Base-by-base conservation (phyloP, 1,140 invertebrate species). In the Calephelis virginiensis region DNA sequence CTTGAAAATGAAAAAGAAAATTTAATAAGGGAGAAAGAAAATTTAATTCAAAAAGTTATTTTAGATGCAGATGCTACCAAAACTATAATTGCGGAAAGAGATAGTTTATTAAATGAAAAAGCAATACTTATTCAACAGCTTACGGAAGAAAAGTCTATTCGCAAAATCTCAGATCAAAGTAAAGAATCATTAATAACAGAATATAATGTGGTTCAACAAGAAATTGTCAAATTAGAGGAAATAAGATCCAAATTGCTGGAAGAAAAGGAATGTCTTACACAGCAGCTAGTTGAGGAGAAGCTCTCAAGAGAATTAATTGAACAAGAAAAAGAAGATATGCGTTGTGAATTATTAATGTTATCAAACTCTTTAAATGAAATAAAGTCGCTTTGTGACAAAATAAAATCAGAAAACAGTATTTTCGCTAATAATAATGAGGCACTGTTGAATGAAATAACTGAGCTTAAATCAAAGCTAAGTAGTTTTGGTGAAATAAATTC, bases 251-350 rank as follows among this genome's bases (percentile, higher is more conserved):
- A 37, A 28, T 59, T 80, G 43, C 6, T 65, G 10, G 59, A 78
- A 47, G 74, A 74, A 70, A 81, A 72, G 59, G 77, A 76, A 66
- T 78, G 71, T 59, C 68, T 82, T 4, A 74, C 67, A 0, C 74
- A 81, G 60, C 73, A 81, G 59, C 63, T 81, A 10, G 49, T 77
- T 6, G 74, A 78, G 68, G 75, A 79, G 64, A 69, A 66, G 10
- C 68, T 72, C 53, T 64, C 63, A 12, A 78, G 69, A 56, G 63
- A 74, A 17, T 68, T 72, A 59, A 49, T 62, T 47, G 73, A 78
- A 66, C 64, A 67, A 48, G 70, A 75, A 67, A 74, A 70, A 47
- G 56, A 68, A 61, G 56, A 68, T 45, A 56, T 74, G 38, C 28
- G 56, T n/a, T 37, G 12, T 38, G 28, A 38, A n/a, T n/a, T 59